A percentile compares a stretch with the other conserved stretches of the same genome.
These are phyloP conservation scores for Petrocephalus zakoni DNA, from an alignment of 2,113 vertebrate genomes.

Conservation along the genomic window DNA sequence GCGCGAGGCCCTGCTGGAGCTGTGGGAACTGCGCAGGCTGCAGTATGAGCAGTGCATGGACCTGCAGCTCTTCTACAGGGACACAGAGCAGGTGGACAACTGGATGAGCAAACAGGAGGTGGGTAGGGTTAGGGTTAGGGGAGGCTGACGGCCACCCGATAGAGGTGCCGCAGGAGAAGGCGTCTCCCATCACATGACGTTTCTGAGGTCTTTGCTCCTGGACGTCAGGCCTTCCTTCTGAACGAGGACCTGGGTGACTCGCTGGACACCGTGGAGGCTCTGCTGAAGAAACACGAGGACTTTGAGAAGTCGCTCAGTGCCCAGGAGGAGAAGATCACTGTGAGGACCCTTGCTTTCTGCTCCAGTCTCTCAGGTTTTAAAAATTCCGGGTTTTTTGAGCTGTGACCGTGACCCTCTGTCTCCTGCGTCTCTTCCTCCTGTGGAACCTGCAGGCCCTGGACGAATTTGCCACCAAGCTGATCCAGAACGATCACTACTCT, in stretches of 20 bases:
- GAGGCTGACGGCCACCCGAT: neutral
- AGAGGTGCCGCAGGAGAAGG: neutral
- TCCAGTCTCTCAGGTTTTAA: neutral
- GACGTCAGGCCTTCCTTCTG: conserved; percentile 80
- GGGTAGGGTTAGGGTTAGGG: neutral
- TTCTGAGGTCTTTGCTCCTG: neutral
- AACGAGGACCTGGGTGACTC: conserved; percentile 97
- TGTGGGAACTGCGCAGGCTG: conserved; percentile 94
- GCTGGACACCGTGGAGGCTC: conserved; percentile 91
- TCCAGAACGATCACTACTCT: conserved; percentile 96
- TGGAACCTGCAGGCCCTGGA: conserved; percentile 74
- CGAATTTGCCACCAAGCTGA: conserved; percentile 95
- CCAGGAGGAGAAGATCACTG: conserved; percentile 97
- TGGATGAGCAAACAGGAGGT: conserved; percentile 99
- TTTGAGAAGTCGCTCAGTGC: conserved; percentile 98
- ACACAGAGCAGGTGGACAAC: conserved; percentile 97
- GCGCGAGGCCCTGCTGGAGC: conserved; percentile 77
- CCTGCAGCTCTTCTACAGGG: conserved; percentile 96
- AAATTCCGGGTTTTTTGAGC: neutral
- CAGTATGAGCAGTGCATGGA: conserved; percentile 99
- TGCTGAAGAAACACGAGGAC: conserved; percentile 97
- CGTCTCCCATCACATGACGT: neutral
- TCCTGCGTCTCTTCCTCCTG: neutral
- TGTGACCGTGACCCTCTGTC: neutral
- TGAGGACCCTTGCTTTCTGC: conserved; percentile 50